phyloP scores from a whole-genome alignment of 2,888 invertebrate species.

The Drosophila pullipes region DNA sequence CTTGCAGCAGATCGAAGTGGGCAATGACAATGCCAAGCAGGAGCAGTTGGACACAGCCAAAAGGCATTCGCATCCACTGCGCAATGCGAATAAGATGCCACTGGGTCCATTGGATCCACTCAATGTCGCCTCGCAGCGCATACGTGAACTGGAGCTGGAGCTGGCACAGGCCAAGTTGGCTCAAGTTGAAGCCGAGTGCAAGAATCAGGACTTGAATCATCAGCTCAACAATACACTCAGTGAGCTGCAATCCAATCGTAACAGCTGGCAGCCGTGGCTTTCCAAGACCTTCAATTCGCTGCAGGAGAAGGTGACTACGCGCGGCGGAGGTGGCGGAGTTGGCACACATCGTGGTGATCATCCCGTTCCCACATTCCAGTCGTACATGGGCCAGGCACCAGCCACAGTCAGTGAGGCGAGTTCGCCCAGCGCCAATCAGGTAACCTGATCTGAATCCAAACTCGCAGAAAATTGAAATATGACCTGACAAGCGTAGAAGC shows the following conservation, averaged over 20 bases:
- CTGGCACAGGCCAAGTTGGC: conserved; percentile 98
- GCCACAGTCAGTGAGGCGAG: conserved; percentile 79
- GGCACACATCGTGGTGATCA: conserved; percentile 54
- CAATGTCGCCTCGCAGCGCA: conserved; percentile 86
- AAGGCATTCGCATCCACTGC: conserved; percentile 39
- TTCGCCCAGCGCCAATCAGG: conserved; percentile 84
- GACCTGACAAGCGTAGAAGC: conserved; percentile 47
- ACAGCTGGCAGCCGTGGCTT: conserved; percentile 95
- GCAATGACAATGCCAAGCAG: conserved; percentile 49
- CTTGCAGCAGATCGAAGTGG: conserved; percentile 66
- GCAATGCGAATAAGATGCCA: conserved; percentile 73
- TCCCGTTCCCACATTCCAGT: conserved; percentile 84
- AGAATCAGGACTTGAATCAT: conserved; percentile 97
- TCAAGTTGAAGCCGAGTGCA: conserved; percentile 98
- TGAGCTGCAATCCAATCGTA: conserved; percentile 88
- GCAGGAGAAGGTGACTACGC: conserved; percentile 85
- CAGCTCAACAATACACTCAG: conserved; percentile 93
- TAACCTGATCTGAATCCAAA: conserved; percentile 64
- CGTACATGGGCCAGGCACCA: conserved; percentile 81
- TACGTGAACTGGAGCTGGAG: conserved; percentile 96
- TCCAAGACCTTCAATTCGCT: conserved; percentile 92
- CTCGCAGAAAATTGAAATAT: conserved; percentile 14
- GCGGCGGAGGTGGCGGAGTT: conserved; percentile 55
- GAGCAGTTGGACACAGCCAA: conserved; percentile 17
- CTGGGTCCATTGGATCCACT: conserved; percentile 85